phyloP scores from a whole-genome alignment of 2,888 invertebrate species.

The Prosapia bicincta region DNA sequence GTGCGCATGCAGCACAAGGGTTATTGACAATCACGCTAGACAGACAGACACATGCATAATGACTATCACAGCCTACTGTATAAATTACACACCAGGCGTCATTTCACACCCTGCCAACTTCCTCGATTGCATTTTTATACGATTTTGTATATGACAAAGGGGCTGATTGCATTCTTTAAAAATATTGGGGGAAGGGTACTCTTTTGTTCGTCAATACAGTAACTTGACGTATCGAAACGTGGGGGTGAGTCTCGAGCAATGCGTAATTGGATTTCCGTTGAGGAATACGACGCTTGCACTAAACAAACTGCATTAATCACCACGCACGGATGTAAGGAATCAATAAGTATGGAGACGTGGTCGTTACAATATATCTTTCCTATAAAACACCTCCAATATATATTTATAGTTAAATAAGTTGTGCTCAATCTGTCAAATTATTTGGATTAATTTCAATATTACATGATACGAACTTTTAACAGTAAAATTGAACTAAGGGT shows the following conservation, averaged over 20 bases:
- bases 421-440: too few relatives aligned
- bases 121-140: slow-evolving; percentile 33
- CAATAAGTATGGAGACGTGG: too few relatives aligned
- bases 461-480: too few relatives aligned
- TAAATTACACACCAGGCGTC: slow-evolving; percentile 28
- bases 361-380: too few relatives aligned
- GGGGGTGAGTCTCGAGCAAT: not conserved
- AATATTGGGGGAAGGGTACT: not conserved
- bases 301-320: too few relatives aligned
- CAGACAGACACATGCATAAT: not conserved
- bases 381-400: too few relatives aligned
- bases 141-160: slow-evolving; percentile 28
- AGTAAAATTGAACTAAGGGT: too few relatives aligned
- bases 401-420: too few relatives aligned
- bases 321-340: too few relatives aligned
- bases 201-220: slow-evolving; percentile 1
- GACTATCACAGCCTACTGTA: slow-evolving; percentile 11
- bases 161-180: slow-evolving; percentile 23
- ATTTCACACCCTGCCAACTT: slow-evolving; percentile 32
- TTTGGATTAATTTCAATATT: too few relatives aligned
- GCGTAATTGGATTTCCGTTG: not conserved
- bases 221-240: not conserved
- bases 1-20: not conserved
- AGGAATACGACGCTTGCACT: too few relatives aligned
- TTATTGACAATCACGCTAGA: too few relatives aligned